Evolutionary conservation across 1,140 invertebrate genomes (phyloP).

Genomic region (Danaus melanippus): DNA sequence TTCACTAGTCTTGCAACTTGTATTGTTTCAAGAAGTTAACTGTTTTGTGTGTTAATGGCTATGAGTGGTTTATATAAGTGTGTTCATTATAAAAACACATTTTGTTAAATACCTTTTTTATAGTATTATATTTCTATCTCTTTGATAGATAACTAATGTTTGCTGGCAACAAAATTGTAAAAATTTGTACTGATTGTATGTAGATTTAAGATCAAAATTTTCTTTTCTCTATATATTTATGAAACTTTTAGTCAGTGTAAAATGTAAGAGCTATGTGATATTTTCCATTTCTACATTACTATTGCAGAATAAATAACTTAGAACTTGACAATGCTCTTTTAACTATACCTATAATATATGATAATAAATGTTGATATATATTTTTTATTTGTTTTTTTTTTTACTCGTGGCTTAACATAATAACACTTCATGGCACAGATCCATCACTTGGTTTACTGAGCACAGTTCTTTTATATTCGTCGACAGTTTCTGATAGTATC

Average conservation of each 20-base stretch:
- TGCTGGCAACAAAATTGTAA: no score
- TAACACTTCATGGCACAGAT: not conserved
- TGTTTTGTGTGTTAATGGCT: conserved; percentile 1
- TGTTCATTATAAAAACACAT: conserved; percentile 2
- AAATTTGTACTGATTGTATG: no score
- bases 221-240: conserved; percentile 22
- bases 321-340: conserved; percentile 24
- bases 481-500: conserved; percentile 51
- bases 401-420: conserved; percentile 7
- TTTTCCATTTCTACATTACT: conserved; percentile 49
- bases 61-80: conserved; percentile 6
- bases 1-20: conserved; percentile 9
- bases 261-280: conserved; percentile 64
- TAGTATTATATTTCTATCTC: no score
- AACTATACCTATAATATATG: conserved; percentile 3
- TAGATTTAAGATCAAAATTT: conserved; percentile 2
- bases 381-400: no score
- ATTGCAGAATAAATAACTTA: conserved; percentile 58
- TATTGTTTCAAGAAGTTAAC: conserved; percentile 9
- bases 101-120: no score
- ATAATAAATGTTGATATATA: no score
- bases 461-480: conserved; percentile 55
- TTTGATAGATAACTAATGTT: no score
- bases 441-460: conserved; percentile 6
- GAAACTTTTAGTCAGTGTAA: conserved; percentile 44